Base-by-base conservation (phyloP, 2,888 invertebrate genomes). In the Carterocephalus palaemon region DNA sequence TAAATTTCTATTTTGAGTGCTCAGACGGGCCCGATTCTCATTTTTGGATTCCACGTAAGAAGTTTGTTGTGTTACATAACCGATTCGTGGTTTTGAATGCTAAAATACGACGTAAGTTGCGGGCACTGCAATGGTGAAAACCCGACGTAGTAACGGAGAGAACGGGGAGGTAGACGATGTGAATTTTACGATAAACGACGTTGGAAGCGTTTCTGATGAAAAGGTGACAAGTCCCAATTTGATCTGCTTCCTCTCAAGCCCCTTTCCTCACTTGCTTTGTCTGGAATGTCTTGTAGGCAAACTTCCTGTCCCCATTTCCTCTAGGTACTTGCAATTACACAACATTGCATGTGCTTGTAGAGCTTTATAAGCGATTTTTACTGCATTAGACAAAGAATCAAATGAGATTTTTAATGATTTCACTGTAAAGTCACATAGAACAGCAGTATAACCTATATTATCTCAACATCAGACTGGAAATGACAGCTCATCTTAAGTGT, bases 111-210 rank as follows among this genome's bases (percentile, higher is more conserved):
- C 64, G 67, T 66, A 59, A 54, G 49, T 57, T 48, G 53, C 51
- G 51, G 56, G 59, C 63, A 67, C 70, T 70, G 76, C 76, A 69
- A 88, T 88, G 88, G 88, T 88, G 80, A 88, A 86, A 85, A 88
- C 87, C 70, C 84, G 88, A 63, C 86, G 88, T 67, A 88, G 88
- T 76, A 84, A 85, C 63, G 85, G 85, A 69, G 86, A 85, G 70
- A 83, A 84, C 60, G 86, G 85, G 67, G 86, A 86, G 67, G 75
- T 80, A 66, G 84, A 85, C 57, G 86, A 87, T 63, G 80, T 75
- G 64, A 82, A 79, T 77, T 78, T 79, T 63, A 71, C 75, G 60
- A 64, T 77, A 60, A 84, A 84, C 79, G 83, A 82, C 69, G 78
- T 72, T 65, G 81, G 77, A 69, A 84, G 81, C 73, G 76, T 83